A percentile compares a stretch with the other conserved stretches of the same genome.
Evolutionary conservation across 2,113 vertebrate species (phyloP).

Genomic region (Lycocorax pyrrhopterus): DNA sequence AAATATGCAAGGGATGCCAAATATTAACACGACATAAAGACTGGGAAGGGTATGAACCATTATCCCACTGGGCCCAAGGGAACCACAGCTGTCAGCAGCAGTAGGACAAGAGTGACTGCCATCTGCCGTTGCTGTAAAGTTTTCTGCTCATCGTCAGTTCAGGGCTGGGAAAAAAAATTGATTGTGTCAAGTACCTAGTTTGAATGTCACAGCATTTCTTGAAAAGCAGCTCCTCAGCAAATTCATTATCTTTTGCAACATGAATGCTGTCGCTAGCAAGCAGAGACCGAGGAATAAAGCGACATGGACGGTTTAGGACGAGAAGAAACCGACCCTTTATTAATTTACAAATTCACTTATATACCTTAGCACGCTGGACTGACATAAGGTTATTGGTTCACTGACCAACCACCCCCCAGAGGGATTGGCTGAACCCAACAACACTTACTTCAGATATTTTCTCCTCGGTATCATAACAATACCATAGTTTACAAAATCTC

Average conservation of each 20-base stretch:
- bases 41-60: neutral
- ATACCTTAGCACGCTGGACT: too few relatives aligned
- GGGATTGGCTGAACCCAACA: too few relatives aligned
- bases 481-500: too few relatives aligned
- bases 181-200: neutral
- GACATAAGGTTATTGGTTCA: too few relatives aligned
- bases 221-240: neutral
- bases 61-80: neutral
- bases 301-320: too few relatives aligned
- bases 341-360: too few relatives aligned
- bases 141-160: neutral
- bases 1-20: neutral
- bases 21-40: neutral
- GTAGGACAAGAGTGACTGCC: neutral
- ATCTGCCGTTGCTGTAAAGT: slow-evolving; percentile 49
- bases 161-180: neutral
- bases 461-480: too few relatives aligned
- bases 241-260: neutral
- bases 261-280: too few relatives aligned
- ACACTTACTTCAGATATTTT: too few relatives aligned
- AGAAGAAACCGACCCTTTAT: too few relatives aligned
- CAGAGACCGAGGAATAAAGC: too few relatives aligned
- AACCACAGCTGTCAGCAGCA: neutral
- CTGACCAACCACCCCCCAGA: too few relatives aligned
- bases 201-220: neutral